Percentiles rank a stretch among this genome's conserved stretches.
Evolutionary conservation across 2,888 invertebrate genomes (phyloP).

Genomic region (Kuschelorhynchus macadamiae): DNA sequence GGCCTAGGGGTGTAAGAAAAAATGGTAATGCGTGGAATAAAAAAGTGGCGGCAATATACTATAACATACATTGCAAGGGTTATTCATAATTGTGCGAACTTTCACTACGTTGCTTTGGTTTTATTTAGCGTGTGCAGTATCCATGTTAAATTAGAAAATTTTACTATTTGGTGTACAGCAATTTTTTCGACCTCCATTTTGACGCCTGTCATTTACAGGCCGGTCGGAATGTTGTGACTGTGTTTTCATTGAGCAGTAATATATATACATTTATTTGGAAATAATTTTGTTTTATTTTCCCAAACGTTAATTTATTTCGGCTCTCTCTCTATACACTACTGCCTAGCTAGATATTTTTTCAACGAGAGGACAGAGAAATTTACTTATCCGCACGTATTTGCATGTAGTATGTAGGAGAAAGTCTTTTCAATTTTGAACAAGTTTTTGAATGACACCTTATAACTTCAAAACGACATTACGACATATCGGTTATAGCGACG

Average conservation of each 20-base stretch:
- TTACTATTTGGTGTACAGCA: slow-evolving; percentile 72
- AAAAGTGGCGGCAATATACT: slow-evolving; percentile 69
- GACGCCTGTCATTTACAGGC: slow-evolving; percentile 50
- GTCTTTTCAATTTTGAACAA: no score
- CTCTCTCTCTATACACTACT: background rate
- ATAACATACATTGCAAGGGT: slow-evolving; percentile 69
- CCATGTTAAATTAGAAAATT: slow-evolving; percentile 71
- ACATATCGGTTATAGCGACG: no score
- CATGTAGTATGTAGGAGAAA: no score
- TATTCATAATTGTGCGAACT: slow-evolving; percentile 68
- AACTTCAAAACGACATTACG: no score
- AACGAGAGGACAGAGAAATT: no score
- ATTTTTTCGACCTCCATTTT: slow-evolving; percentile 65
- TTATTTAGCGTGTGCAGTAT: slow-evolving; percentile 70
- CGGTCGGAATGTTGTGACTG: slow-evolving; percentile 70
- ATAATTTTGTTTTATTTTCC: slow-evolving; percentile 38
- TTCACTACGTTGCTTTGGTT: slow-evolving; percentile 63
- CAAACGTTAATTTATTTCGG: background rate
- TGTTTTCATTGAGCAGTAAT: slow-evolving; percentile 80
- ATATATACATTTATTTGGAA: slow-evolving; percentile 83
- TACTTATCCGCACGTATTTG: no score
- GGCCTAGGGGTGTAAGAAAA: slow-evolving; percentile 55
- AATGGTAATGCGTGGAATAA: slow-evolving; percentile 66
- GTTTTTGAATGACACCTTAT: no score
- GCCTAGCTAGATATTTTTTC: background rate